Percentiles rank a stretch among this genome's conserved stretches.
These are phyloP conservation scores for Vulpes lagopus DNA, from an alignment of 2,113 vertebrate genomes.

Conservation along the genomic window DNA sequence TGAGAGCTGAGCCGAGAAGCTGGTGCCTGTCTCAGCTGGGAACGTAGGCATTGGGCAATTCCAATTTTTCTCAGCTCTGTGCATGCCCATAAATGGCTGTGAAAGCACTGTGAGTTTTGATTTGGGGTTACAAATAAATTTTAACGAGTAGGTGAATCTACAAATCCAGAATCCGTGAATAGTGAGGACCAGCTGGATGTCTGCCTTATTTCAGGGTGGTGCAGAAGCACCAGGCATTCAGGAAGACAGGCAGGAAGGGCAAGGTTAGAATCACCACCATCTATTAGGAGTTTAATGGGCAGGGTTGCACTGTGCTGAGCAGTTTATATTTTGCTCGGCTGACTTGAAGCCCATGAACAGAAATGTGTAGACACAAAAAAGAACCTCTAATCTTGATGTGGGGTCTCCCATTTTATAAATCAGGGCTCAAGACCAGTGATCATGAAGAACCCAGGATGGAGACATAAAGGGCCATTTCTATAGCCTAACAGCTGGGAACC, in stretches of 20 bases:
- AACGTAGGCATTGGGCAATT: fast-evolving
- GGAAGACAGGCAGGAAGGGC: neutral
- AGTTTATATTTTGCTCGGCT: neutral
- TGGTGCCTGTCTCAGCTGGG: neutral
- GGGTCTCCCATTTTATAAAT: neutral
- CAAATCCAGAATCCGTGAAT: neutral
- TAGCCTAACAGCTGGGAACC: neutral
- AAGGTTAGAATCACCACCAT: fast-evolving
- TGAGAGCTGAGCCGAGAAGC: neutral
- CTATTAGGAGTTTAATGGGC: neutral
- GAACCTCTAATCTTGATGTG: neutral
- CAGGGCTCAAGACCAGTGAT: neutral
- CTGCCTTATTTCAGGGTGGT: neutral
- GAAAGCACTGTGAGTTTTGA: neutral
- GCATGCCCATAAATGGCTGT: neutral
- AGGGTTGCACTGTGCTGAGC: fast-evolving
- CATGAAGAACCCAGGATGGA: neutral
- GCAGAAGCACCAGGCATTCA: neutral
- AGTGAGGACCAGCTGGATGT: neutral
- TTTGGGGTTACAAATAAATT: neutral
- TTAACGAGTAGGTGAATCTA: neutral
- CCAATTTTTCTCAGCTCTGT: neutral
- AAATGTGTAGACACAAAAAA: neutral
- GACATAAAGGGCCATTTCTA: neutral
- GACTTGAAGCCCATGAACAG: neutral